Conservation (phyloP, 2,113 vertebrate genomes). For the Eolophus roseicapilla region DNA sequence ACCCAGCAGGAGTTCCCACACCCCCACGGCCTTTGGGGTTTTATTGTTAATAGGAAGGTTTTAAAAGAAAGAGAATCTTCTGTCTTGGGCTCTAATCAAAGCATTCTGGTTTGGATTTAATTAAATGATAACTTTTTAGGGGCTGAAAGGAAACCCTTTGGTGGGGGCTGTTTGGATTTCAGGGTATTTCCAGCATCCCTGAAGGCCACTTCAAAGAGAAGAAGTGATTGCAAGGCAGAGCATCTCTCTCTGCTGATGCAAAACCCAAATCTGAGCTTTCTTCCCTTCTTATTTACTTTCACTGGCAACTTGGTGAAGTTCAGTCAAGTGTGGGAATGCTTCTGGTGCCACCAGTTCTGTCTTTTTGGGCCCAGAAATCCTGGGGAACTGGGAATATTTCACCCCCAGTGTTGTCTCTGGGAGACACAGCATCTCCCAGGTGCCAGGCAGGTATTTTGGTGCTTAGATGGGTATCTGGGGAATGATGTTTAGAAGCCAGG, state of each 20-base stretch:
- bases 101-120: not conserved
- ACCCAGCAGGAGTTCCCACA: not conserved
- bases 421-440: not conserved
- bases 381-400: not conserved
- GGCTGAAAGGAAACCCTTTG: not conserved
- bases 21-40: fast-evolving
- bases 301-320: not conserved
- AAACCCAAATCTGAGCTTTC: not conserved
- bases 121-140: not conserved
- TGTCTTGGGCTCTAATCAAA: not conserved
- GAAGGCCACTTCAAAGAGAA: not conserved
- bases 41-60: not conserved
- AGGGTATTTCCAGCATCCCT: not conserved
- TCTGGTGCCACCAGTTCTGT: not conserved
- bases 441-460: not conserved
- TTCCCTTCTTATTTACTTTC: not conserved
- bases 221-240: not conserved
- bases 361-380: not conserved
- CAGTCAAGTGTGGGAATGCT: fast-evolving
- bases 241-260: not conserved
- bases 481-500: not conserved
- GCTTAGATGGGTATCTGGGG: no score
- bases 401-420: not conserved
- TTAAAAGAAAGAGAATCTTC: fast-evolving
- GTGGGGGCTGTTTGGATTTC: not conserved